A percentile compares a stretch with the other conserved stretches of the same genome.
phyloP scores from a whole-genome alignment of 2,113 vertebrate species.

The Eublepharis macularius region DNA sequence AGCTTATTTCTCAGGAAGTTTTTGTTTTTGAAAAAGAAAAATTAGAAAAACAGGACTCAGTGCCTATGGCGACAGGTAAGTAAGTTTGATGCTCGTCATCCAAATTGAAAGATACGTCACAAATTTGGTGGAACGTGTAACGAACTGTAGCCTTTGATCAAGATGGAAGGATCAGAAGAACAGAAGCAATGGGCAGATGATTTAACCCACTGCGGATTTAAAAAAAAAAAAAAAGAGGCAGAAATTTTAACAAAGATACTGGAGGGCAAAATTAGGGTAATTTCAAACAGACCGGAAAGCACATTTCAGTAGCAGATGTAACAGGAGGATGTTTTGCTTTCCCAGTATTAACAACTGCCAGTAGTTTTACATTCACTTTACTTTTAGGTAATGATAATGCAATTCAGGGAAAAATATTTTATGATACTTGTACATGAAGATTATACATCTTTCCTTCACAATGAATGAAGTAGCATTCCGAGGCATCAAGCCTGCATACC shows the following conservation, averaged over 20 bases:
- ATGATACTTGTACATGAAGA: neutral
- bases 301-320: neutral
- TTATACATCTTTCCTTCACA: neutral
- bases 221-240: neutral
- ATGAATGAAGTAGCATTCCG: neutral
- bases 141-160: neutral
- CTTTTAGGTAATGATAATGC: neutral
- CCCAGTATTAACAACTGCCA: neutral
- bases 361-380: fast-evolving
- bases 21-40: neutral
- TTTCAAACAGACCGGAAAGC: neutral
- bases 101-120: neutral
- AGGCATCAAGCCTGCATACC: neutral
- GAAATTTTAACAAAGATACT: neutral
- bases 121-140: neutral
- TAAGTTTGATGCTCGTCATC: neutral
- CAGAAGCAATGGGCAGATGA: neutral
- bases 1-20: neutral
- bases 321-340: neutral
- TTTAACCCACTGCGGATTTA: neutral
- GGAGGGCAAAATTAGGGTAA: neutral
- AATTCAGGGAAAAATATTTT: neutral
- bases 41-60: neutral
- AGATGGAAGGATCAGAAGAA: neutral
- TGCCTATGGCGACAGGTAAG: neutral